Conservation (phyloP, 2,113 vertebrate genomes). For the Collichthys lucidus region DNA sequence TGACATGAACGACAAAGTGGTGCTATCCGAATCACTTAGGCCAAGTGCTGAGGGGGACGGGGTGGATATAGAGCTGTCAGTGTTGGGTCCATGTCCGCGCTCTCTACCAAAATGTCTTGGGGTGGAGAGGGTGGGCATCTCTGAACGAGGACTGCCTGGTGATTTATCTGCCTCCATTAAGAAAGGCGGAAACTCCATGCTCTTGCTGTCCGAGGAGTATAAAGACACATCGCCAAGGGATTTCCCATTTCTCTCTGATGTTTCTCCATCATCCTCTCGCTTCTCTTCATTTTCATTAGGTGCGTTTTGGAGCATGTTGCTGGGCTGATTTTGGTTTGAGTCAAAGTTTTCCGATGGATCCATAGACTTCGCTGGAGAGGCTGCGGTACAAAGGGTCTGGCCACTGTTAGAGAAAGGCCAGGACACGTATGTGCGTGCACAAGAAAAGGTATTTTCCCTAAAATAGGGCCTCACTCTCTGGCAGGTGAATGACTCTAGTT, state of each 20-base stretch:
- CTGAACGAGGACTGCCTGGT: background rate
- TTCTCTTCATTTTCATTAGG: background rate
- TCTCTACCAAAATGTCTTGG: background rate
- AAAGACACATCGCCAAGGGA: background rate
- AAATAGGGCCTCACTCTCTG: conserved; percentile 67
- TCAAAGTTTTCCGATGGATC: conserved; percentile 1
- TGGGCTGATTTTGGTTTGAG: background rate
- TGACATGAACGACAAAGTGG: conserved; percentile 24
- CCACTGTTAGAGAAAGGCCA: conserved; percentile 67
- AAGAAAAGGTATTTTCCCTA: conserved; percentile 22
- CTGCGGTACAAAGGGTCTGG: background rate
- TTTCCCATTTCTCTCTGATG: background rate
- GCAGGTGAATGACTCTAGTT: conserved; percentile 64
- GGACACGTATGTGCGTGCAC: conserved; percentile 70
- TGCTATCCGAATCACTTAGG: conserved; percentile 32
- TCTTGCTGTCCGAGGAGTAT: background rate
- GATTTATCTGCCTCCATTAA: background rate
- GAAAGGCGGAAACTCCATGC: background rate
- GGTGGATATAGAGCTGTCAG: conserved; percentile 4
- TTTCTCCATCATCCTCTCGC: background rate
- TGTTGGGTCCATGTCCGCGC: background rate
- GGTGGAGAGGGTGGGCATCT: background rate
- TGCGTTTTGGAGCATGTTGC: background rate
- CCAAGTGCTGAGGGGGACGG: conserved; percentile 34
- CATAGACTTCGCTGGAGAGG: background rate